A percentile compares a stretch with the other conserved stretches of the same genome.
Conservation (phyloP, 2,888 invertebrate species). For the Yponomeuta malinellus region DNA sequence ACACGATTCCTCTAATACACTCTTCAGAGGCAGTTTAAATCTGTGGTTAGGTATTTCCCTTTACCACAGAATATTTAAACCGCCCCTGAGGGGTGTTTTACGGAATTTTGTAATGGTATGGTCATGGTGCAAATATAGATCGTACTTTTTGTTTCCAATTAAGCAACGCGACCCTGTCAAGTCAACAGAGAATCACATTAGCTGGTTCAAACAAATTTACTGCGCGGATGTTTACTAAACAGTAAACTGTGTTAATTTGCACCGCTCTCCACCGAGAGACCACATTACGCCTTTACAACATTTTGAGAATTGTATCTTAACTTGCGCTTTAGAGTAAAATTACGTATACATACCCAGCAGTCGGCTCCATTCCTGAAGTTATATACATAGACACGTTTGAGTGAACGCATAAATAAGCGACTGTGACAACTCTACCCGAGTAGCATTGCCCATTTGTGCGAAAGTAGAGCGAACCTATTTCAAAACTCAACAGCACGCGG, state of each 20-base stretch:
- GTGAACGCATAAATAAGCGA: neutral
- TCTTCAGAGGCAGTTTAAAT: too few species aligned
- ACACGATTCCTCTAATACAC: too few species aligned
- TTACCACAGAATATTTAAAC: too few species aligned
- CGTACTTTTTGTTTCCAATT: neutral
- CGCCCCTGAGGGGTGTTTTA: too few species aligned
- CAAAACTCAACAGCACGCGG: conserved; percentile 1
- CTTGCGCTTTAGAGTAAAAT: neutral
- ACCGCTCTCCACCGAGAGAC: neutral
- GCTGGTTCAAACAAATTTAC: conserved; percentile 6
- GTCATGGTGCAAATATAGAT: neutral
- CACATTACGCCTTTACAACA: too few species aligned
- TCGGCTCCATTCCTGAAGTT: neutral
- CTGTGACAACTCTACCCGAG: neutral
- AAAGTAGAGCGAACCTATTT: neutral
- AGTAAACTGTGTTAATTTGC: neutral
- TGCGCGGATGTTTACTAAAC: conserved; percentile 9
- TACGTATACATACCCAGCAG: neutral
- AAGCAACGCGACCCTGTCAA: neutral
- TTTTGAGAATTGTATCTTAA: too few species aligned
- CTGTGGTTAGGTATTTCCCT: too few species aligned
- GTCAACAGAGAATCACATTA: neutral
- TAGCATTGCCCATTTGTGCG: neutral
- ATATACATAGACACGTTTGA: neutral
- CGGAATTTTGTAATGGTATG: too few species aligned